These are phyloP conservation scores for Drosophila fuyamai DNA, from an alignment of 1,140 invertebrate species.

Conservation along the genomic window DNA sequence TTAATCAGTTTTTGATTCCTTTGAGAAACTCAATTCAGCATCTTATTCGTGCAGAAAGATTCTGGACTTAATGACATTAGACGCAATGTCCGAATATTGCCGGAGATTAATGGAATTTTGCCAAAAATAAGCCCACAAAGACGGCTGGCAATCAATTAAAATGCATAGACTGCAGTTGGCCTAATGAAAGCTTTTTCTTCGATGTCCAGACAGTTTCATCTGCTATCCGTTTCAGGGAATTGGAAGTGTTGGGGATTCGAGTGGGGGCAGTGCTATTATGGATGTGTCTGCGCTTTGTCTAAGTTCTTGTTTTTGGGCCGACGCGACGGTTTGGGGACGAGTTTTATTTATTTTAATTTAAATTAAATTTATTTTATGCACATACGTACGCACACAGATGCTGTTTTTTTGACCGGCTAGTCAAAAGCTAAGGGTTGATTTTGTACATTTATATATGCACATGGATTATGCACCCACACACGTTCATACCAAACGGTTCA, in stretches of 20 bases:
- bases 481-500: conserved; percentile 11
- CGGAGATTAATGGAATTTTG: conserved; percentile 61
- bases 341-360: conserved; percentile 83
- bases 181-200: conserved; percentile 44
- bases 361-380: conserved; percentile 81
- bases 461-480: conserved; percentile 54
- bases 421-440: conserved; percentile 57
- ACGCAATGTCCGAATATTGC: conserved; percentile 21
- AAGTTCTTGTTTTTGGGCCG: conserved; percentile 65
- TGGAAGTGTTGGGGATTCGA: not conserved
- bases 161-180: conserved; percentile 59
- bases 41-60: conserved; percentile 26
- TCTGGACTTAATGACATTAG: conserved; percentile 24
- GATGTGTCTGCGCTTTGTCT: conserved; percentile 65
- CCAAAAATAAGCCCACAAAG: conserved; percentile 55
- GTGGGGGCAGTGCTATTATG: conserved; percentile 24
- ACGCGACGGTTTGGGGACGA: conserved; percentile 7
- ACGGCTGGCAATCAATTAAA: conserved; percentile 73
- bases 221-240: conserved; percentile 16
- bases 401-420: conserved; percentile 49
- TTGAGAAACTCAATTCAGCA: conserved; percentile 18
- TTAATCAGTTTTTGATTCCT: conserved; percentile 21
- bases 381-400: conserved; percentile 25
- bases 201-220: conserved; percentile 34
- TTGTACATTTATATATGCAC: conserved; percentile 50